These are phyloP conservation scores for Hipparchia sbordonii DNA, from an alignment of 2,888 invertebrate genomes.

Conservation along the genomic window DNA sequence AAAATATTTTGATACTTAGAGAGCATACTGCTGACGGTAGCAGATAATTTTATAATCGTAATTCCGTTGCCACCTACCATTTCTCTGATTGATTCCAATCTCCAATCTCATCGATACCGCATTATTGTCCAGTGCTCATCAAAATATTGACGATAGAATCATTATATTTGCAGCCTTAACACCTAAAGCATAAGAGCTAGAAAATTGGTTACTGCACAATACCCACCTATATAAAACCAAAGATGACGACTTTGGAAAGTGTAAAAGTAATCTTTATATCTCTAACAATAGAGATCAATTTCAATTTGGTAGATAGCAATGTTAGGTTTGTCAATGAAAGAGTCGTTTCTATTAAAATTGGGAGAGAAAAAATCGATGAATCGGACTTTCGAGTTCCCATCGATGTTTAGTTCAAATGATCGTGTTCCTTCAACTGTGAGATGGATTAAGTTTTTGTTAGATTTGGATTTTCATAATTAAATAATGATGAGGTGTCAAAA, in stretches of 20 bases:
- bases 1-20: background rate
- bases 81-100: constrained; percentile 76
- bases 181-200: constrained; percentile 10
- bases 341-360: constrained; percentile 61
- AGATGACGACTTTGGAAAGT: background rate
- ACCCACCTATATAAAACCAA: background rate
- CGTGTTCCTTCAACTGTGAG: constrained; percentile 55
- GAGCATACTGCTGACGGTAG: background rate
- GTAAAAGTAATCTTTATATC: background rate
- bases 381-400: constrained; percentile 71
- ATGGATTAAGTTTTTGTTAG: constrained; percentile 73
- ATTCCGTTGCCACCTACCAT: constrained; percentile 76
- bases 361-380: constrained; percentile 65
- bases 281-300: constrained; percentile 12
- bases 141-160: constrained; percentile 14
- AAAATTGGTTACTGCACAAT: background rate
- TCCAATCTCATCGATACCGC: constrained; percentile 67
- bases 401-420: constrained; percentile 50
- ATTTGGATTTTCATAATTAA: constrained; percentile 33
- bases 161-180: constrained; percentile 20
- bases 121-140: constrained; percentile 50
- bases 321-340: constrained; percentile 10
- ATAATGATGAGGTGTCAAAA: constrained; percentile 19
- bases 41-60: constrained; percentile 49
- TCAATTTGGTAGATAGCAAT: background rate